Evolutionary conservation across 2,888 invertebrate genomes (phyloP), one percentile per base, ranked within the genome.

Genomic region (Conistra vaccinii): DNA sequence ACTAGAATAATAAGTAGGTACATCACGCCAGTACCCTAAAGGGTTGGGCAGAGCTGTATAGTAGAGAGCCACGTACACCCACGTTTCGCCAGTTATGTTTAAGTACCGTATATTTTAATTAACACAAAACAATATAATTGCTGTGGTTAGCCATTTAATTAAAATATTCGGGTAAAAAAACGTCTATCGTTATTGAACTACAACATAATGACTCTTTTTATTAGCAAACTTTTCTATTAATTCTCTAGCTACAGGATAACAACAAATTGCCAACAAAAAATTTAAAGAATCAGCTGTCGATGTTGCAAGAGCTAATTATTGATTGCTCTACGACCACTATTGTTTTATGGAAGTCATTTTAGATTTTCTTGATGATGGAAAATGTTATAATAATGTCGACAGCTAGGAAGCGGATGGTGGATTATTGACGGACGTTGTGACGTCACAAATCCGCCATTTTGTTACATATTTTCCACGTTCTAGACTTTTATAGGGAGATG

Each of bases 331-430:
- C 35, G 32, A n/a, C 20, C 23, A 62, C 63, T 72, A 85, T 83
- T 87, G 85, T 80, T 75, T 69, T 61, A 35, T 79, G 35, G 73
- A 79, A 66, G 58, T 51, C n/a, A 73, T 82, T 62, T 69, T 76
- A 67, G 60, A 63, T 58, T 39, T 62, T 58, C 58, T 63, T 51
- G 45, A 68, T 73, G 60, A 57, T 68, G 72, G 55, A 69, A 72
- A 73, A 73, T 62, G 61, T 32, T 73, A n/a, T 65, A 51, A 42
- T 48, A 72, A 63, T 82, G 74, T 76, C 73, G 82, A 62, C 68
- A 87, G 51, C 58, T 29, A 78, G 85, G 87, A 87, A 80, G 65
- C 68, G 58, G 76, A 76, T 76, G 58, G 58, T 72, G 57, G n/a
- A 69, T 73, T 67, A 73, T 73, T 67, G 74, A 63, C 60, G 75